Base-by-base conservation (phyloP, 2,797 vertebrate species). In the Ctenopoma kingsleyae region DNA sequence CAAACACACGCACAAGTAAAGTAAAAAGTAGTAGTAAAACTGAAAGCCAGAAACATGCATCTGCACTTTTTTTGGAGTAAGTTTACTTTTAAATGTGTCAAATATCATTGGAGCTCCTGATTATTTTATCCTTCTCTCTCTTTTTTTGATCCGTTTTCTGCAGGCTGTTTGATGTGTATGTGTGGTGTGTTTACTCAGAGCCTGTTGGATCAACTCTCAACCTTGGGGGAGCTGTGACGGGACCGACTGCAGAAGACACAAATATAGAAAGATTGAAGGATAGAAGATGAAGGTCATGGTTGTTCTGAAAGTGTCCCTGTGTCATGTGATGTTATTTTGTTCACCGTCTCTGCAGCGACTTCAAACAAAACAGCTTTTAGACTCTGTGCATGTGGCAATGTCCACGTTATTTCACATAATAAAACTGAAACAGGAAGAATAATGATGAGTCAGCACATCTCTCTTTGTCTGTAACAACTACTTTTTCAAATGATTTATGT, bases 371-470 rank as follows among this genome's bases (percentile, higher is more conserved):
- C 48, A 41, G 67, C 65, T 63, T 80, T 89, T 48, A 84, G 47
- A 52, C 35, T 44, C 25, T 19, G 16, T 65, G 38, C 56, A 36
- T 67, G 57, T 65, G 25, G 47, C 47, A 32, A 59, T 8, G 4
- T 69, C 81, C 41, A 32, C 69, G 52, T 75, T 32, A 82, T 85
- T 71, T 65, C 71, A 46, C 59, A 74, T 60, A 82, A 79, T 86
- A 74, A 90, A 76, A 80, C 51, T 87, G 89, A 87, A 83, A 87
- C 43, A 19, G 56, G 79, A 84, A 74, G 19, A 19, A 6, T 13
- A 6, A 25, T n/a, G 2, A 49, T 17, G 20, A 51, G 32, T 32
- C 5, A n/a, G 22, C 19, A 8, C 62, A 22, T 54, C 8, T 17
- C 1, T 35, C 30, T 47, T 23, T 47, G 38, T 30, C 5, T 63